Evolutionary conservation across 2,888 invertebrate species (phyloP).

Genomic region (Rutpela maculata): DNA sequence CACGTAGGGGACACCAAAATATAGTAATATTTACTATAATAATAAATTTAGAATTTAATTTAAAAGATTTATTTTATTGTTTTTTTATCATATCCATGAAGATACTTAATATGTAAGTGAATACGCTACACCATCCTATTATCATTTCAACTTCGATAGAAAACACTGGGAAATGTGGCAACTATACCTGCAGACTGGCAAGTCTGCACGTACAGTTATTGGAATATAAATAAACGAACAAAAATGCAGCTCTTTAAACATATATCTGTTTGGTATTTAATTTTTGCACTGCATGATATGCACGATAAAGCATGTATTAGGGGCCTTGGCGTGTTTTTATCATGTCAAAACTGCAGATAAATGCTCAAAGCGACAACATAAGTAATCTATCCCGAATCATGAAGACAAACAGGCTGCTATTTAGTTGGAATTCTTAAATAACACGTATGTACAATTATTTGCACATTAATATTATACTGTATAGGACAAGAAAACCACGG

Average conservation of each 20-base stretch:
- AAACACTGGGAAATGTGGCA: not conserved
- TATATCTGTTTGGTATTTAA: conserved; percentile 9
- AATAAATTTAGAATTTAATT: too few species aligned
- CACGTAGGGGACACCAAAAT: too few species aligned
- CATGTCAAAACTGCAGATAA: conserved; percentile 52
- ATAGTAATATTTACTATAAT: too few species aligned
- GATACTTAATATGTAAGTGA: too few species aligned
- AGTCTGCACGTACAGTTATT: not conserved
- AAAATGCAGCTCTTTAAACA: not conserved
- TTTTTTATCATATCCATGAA: too few species aligned
- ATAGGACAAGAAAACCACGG: conserved; percentile 44
- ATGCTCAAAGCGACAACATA: conserved; percentile 57
- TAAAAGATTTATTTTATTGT: too few species aligned
- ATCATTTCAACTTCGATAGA: not conserved
- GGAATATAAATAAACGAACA: conserved; percentile 1
- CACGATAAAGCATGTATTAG: conserved; percentile 36
- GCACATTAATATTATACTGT: conserved; percentile 52
- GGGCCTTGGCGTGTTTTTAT: conserved; percentile 46
- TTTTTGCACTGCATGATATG: conserved; percentile 23
- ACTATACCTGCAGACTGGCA: too few species aligned
- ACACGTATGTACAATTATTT: conserved; percentile 55
- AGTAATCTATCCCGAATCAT: conserved; percentile 52
- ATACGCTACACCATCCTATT: not conserved
- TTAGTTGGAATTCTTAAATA: conserved; percentile 54
- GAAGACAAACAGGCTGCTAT: conserved; percentile 50